These are phyloP conservation scores for Macrosiphum euphorbiae DNA, from an alignment of 2,888 invertebrate genomes.

Conservation along the genomic window DNA sequence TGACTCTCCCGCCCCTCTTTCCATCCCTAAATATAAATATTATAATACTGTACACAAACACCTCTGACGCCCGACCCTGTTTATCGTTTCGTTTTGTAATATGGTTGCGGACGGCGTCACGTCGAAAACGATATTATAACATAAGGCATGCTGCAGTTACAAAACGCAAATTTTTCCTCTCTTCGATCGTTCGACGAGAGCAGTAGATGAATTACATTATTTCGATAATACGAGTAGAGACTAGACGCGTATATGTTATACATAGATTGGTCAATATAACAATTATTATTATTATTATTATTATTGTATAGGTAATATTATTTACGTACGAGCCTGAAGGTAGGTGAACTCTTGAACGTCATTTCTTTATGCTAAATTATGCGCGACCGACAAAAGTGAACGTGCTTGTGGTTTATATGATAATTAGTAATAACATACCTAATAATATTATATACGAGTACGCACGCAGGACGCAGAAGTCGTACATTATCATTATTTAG, in stretches of 20 bases:
- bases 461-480: background rate
- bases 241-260: background rate
- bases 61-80: background rate
- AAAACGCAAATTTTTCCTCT: background rate
- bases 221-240: background rate
- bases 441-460: background rate
- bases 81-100: background rate
- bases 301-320: background rate
- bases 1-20: background rate
- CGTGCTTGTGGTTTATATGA: background rate
- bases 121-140: background rate
- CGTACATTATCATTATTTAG: background rate
- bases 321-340: background rate
- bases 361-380: background rate
- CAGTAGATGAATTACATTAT: background rate
- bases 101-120: background rate
- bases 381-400: background rate
- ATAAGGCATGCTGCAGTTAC: background rate
- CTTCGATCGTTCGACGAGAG: background rate
- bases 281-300: background rate
- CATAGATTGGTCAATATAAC: background rate
- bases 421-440: background rate
- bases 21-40: background rate
- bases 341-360: background rate
- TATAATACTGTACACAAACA: background rate